phyloP scores from a whole-genome alignment of 2,888 invertebrate species.

The Eretmocerus hayati region DNA sequence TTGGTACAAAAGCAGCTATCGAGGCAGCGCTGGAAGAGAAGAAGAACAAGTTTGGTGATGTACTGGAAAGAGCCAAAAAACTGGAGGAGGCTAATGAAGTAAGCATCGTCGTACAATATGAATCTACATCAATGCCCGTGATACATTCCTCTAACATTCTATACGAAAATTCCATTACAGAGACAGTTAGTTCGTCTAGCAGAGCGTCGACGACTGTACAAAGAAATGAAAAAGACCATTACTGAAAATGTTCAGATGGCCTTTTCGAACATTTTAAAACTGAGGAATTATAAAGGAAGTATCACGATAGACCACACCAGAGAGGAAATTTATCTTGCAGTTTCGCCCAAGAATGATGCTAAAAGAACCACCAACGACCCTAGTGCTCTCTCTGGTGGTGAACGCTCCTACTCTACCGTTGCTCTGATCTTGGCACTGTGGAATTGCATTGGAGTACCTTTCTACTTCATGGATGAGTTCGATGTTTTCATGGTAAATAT shows the following conservation, averaged over 20 bases:
- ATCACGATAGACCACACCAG: constrained; percentile 52
- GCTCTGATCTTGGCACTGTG: constrained; percentile 89
- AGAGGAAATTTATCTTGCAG: constrained; percentile 50
- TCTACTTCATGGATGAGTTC: constrained; percentile 92
- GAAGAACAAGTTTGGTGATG: constrained; percentile 32
- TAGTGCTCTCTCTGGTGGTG: constrained; percentile 84
- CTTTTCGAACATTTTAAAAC: constrained; percentile 53
- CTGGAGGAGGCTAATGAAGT: constrained; percentile 31
- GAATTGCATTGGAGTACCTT: constrained; percentile 87
- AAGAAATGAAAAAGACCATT: constrained; percentile 43
- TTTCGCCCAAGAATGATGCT: constrained; percentile 52
- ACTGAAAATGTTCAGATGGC: constrained; percentile 43
- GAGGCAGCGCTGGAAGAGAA: constrained; percentile 39
- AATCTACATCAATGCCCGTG: neutral
- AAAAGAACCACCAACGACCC: constrained; percentile 50
- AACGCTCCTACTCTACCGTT: constrained; percentile 91
- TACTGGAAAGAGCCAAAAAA: constrained; percentile 30
- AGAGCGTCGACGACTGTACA: constrained; percentile 40
- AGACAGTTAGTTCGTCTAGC: constrained; percentile 34
- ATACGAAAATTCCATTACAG: constrained; percentile 29
- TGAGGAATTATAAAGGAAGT: constrained; percentile 56
- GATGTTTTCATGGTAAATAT: constrained; percentile 90
- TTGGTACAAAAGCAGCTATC: constrained; percentile 34
- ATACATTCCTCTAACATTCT: neutral
- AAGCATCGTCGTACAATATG: neutral